Conservation (phyloP, 1,140 invertebrate genomes). For the Zaprionus capensis region DNA sequence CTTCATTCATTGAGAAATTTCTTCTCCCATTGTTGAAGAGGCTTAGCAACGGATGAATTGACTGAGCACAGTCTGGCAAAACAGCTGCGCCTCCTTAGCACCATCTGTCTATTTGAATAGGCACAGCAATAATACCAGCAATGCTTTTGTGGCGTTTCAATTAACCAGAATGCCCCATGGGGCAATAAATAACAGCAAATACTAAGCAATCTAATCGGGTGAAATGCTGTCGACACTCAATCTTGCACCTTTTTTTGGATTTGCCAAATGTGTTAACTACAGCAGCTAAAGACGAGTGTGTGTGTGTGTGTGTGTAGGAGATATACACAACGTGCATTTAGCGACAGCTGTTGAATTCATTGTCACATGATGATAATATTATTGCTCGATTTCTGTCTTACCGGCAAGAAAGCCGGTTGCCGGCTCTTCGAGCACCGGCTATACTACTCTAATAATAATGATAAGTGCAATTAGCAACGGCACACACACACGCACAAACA, state of each 20-base stretch:
- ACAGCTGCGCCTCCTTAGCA: background rate
- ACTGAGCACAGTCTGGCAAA: background rate
- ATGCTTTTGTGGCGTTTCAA: background rate
- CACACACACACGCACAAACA: conserved; percentile 7
- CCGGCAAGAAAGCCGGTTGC: conserved; percentile 13
- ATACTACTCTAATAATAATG: conserved; percentile 46
- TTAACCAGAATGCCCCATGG: background rate
- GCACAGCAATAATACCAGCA: too few species aligned
- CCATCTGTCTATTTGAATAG: background rate
- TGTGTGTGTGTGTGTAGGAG: background rate
- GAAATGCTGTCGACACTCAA: conserved; percentile 18
- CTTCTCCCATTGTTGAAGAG: background rate
- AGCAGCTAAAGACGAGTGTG: background rate
- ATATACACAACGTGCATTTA: conserved; percentile 48
- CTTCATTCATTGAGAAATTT: background rate
- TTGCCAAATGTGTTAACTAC: conserved; percentile 37
- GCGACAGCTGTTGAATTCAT: background rate
- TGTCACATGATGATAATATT: conserved; percentile 65
- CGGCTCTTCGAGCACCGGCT: conserved; percentile 19
- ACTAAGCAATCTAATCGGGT: conserved; percentile 17
- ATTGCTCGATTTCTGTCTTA: conserved; percentile 14
- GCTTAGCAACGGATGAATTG: background rate
- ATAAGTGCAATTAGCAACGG: conserved; percentile 68
- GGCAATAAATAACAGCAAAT: conserved; percentile 8
- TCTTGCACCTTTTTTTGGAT: conserved; percentile 2